Conservation (phyloP, 2,888 invertebrate genomes). For the Meandrusa payeni region DNA sequence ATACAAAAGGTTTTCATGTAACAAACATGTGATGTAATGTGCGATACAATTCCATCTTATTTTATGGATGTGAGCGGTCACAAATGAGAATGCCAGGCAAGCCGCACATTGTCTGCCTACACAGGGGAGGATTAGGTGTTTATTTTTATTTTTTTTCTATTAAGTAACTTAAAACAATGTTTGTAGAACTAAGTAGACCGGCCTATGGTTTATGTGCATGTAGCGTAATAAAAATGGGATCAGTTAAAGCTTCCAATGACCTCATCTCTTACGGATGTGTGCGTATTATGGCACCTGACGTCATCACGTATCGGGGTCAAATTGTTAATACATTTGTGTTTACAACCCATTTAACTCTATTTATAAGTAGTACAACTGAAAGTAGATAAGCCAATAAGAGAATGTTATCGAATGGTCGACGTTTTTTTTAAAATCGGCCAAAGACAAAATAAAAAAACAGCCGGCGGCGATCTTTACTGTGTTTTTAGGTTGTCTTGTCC, state of each 20-base stretch:
- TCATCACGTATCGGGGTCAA: conserved; percentile 71
- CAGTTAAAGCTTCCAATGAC: conserved; percentile 44
- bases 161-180: too few species aligned
- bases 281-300: conserved; percentile 59
- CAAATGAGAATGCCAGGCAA: too few species aligned
- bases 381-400: conserved; percentile 28
- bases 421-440: conserved; percentile 1
- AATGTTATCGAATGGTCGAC: conserved; percentile 14
- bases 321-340: conserved; percentile 59
- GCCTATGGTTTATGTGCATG: conserved; percentile 29
- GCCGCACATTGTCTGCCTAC: too few species aligned
- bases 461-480: conserved; percentile 13
- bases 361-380: conserved; percentile 32
- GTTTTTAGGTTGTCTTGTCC: conserved; percentile 5
- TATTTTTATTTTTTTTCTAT: too few species aligned
- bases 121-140: too few species aligned
- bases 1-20: too few species aligned
- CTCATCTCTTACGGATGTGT: conserved; percentile 46
- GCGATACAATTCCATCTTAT: too few species aligned
- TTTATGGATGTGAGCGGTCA: too few species aligned
- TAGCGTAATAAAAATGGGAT: conserved; percentile 49
- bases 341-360: conserved; percentile 64
- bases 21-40: too few species aligned
- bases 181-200: too few species aligned
- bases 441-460: conserved; percentile 18